These are phyloP conservation scores for Archocentrus centrarchus DNA, from an alignment of 2,113 vertebrate genomes.

Conservation along the genomic window DNA sequence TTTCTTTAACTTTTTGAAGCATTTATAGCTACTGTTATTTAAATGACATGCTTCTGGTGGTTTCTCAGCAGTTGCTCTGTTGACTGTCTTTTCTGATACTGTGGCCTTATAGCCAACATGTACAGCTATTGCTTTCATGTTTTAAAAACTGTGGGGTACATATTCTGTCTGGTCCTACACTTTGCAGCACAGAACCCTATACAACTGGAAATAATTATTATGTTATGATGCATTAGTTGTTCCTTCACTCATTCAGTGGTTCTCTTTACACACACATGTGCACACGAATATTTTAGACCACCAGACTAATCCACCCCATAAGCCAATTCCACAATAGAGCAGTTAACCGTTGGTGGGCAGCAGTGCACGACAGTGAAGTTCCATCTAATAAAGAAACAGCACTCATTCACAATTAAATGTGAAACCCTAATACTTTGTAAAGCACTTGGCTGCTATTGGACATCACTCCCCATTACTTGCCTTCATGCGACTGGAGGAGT, in stretches of 20 bases:
- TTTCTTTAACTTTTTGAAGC: conserved; percentile 28
- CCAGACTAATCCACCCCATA: conserved; percentile 20
- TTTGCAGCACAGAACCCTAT: neutral
- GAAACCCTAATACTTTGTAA: conserved; percentile 47
- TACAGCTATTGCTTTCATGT: neutral
- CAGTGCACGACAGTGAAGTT: conserved; percentile 17
- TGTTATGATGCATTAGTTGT: conserved; percentile 30
- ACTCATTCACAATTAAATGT: conserved; percentile 44
- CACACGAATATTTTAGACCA: conserved; percentile 36
- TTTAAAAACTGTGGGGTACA: neutral
- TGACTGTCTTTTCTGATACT: neutral
- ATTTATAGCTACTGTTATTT: conserved; percentile 35
- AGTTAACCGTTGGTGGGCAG: conserved; percentile 56
- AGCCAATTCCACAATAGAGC: conserved; percentile 14
- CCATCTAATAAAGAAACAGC: conserved; percentile 44
- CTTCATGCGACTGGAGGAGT: neutral
- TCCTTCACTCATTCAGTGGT: conserved; percentile 12
- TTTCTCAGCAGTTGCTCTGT: conserved; percentile 31
- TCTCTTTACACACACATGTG: neutral
- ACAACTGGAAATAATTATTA: conserved; percentile 37
- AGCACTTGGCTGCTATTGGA: conserved; percentile 41
- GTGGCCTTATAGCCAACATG: neutral
- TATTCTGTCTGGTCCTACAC: conserved; percentile 8
- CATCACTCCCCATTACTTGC: conserved; percentile 43
- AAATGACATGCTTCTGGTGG: conserved; percentile 26